phyloP scores from a whole-genome alignment of 2,888 invertebrate genomes.

The Cataglyphis albicans region DNA sequence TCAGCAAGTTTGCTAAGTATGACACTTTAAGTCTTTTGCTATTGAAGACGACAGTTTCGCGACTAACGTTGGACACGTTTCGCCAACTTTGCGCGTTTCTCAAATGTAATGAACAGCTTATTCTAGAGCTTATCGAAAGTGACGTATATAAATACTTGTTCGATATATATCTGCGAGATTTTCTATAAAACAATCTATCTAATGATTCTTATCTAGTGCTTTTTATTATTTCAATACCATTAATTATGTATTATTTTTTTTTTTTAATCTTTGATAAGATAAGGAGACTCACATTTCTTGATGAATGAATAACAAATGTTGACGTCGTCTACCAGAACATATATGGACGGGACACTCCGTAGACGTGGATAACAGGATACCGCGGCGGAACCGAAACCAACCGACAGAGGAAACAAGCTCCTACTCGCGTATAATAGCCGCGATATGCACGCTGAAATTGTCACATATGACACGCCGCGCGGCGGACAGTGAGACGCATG shows the following conservation, averaged over 20 bases:
- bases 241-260: neutral
- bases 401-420: constrained; percentile 1
- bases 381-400: neutral
- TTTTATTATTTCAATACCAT: neutral
- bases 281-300: neutral
- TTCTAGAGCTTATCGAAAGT: constrained; percentile 4
- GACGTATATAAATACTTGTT: neutral
- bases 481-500: constrained; percentile 26
- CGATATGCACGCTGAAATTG: constrained; percentile 62
- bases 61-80: neutral
- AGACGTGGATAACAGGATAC: neutral
- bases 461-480: constrained; percentile 60
- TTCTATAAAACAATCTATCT: neutral
- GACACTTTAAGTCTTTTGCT: constrained; percentile 50
- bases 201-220: neutral
- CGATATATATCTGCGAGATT: neutral
- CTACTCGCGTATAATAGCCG: constrained; percentile 35
- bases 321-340: neutral
- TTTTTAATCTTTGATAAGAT: neutral
- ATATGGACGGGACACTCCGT: neutral
- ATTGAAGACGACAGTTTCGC: constrained; percentile 33
- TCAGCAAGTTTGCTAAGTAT: constrained; percentile 43
- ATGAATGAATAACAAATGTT: neutral
- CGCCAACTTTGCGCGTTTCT: constrained; percentile 34
- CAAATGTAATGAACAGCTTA: constrained; percentile 32